Conservation (phyloP, 2,888 invertebrate species). For the Mythimna loreyi region DNA sequence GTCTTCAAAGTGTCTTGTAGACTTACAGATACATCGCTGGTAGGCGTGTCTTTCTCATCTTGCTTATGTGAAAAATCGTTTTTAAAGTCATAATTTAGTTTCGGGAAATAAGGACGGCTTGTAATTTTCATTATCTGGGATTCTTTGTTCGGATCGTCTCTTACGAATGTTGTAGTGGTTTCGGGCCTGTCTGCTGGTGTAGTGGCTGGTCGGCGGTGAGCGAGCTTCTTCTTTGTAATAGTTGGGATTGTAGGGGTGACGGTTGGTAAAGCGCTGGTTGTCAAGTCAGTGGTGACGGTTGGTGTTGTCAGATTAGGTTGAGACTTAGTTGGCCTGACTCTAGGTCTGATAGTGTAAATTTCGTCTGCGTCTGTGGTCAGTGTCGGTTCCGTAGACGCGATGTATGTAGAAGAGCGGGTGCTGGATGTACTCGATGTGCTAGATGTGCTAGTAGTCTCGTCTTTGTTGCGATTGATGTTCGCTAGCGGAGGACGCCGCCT, state of each 20-base stretch:
- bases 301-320: constrained; percentile 84
- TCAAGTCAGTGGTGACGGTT: constrained; percentile 84
- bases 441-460: constrained; percentile 71
- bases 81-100: constrained; percentile 75
- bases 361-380: constrained; percentile 78
- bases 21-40: constrained; percentile 86
- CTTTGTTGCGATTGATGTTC: constrained; percentile 75
- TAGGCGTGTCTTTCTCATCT: constrained; percentile 89
- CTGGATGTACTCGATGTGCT: constrained; percentile 63
- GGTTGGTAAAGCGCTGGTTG: constrained; percentile 87
- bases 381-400: constrained; percentile 74
- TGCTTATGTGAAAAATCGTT: constrained; percentile 87
- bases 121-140: constrained; percentile 90
- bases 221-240: constrained; percentile 82
- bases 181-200: constrained; percentile 79
- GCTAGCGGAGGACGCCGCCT: constrained; percentile 84
- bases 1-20: constrained; percentile 78
- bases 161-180: constrained; percentile 78
- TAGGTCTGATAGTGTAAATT: constrained; percentile 81
- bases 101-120: constrained; percentile 78
- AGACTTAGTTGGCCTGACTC: constrained; percentile 78
- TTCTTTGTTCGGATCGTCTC: constrained; percentile 80
- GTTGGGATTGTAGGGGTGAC: constrained; percentile 86
- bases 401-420: constrained; percentile 57
- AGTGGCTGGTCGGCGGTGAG: constrained; percentile 79